These are phyloP conservation scores for Drosophila stalkeri DNA, from an alignment of 2,888 invertebrate genomes.

Conservation along the genomic window DNA sequence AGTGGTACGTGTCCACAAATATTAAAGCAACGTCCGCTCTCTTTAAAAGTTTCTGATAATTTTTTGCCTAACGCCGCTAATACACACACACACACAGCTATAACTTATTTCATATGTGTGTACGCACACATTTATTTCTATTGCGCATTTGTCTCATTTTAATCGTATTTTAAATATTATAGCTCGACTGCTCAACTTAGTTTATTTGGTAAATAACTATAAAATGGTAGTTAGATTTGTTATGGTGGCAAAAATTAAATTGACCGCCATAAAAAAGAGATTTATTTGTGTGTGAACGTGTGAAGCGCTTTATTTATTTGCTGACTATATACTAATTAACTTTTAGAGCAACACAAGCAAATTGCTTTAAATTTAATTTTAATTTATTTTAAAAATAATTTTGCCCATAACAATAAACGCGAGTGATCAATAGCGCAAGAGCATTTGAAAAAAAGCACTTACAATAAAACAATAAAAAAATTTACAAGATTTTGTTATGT, in stretches of 20 bases:
- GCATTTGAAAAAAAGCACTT: neutral
- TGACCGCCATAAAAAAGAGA: neutral
- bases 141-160: neutral
- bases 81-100: neutral
- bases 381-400: neutral
- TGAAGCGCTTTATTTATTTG: neutral
- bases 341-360: neutral
- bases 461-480: neutral
- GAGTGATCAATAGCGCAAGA: neutral
- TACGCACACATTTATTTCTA: neutral
- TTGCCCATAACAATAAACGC: neutral
- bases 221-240: neutral
- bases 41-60: neutral
- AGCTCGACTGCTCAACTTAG: neutral
- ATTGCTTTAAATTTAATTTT: neutral
- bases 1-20: neutral
- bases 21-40: neutral
- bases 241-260: no score
- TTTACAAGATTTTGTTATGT: no score
- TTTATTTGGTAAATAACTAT: slow-evolving; percentile 3
- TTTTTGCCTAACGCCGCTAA: neutral
- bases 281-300: neutral
- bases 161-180: neutral
- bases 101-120: neutral
- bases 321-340: neutral